Evolutionary conservation across 2,113 vertebrate species (phyloP).

Genomic region (Nerophis lumbriciformis): DNA sequence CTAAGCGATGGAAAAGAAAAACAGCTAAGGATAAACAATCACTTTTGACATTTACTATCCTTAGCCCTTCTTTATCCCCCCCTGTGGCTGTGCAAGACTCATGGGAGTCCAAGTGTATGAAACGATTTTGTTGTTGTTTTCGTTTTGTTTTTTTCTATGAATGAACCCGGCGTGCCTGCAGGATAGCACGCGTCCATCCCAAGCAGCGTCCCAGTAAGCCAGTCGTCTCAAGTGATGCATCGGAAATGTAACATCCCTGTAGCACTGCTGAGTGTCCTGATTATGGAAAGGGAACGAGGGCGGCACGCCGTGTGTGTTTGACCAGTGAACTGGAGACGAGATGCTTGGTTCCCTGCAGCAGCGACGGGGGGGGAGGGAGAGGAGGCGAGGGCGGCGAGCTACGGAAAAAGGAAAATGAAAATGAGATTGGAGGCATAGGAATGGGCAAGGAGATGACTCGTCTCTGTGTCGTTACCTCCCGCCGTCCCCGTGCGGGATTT

Average conservation of each 20-base stretch:
- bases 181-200: constrained; percentile 43
- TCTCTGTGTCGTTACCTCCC: constrained; percentile 34
- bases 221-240: constrained; percentile 67
- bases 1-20: constrained; percentile 14
- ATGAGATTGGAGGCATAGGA: constrained; percentile 30
- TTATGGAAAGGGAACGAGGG: constrained; percentile 65
- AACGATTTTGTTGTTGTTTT: constrained; percentile 8
- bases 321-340: constrained; percentile 69
- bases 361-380: constrained; percentile 18
- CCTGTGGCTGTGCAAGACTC: constrained; percentile 44
- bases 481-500: constrained; percentile 15
- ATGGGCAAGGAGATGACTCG: constrained; percentile 32
- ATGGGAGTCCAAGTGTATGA: constrained; percentile 25
- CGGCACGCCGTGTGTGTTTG: constrained; percentile 64
- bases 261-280: constrained; percentile 64
- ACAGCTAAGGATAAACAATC: constrained; percentile 56
- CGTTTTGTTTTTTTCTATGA: constrained; percentile 24
- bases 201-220: constrained; percentile 47
- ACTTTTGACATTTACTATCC: constrained; percentile 61
- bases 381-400: constrained; percentile 30
- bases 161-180: constrained; percentile 45
- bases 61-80: constrained; percentile 23
- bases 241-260: constrained; percentile 65
- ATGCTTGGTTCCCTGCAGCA: constrained; percentile 66
- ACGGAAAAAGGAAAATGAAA: constrained; percentile 43